Base-by-base conservation (phyloP, 2,888 invertebrate genomes). In the Agonopterix arenella region DNA sequence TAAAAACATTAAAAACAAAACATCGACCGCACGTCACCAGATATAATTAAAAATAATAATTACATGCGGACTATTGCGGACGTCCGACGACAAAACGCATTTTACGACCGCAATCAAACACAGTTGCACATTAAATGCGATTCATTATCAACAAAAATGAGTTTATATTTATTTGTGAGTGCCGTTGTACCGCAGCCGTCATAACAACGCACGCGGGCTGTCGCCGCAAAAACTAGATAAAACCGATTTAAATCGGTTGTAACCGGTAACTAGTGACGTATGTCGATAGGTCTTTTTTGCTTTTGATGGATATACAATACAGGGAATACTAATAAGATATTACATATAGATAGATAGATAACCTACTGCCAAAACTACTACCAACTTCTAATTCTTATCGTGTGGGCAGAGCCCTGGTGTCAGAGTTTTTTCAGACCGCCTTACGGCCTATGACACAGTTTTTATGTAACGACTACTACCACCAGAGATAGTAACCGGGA, bases 131-230 rank as follows among this genome's bases (percentile, higher is more conserved):
- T 81, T 81, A 80, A 78, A 77, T 72, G 68, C 77, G 74, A 83
- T 81, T 84, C 84, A 84, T 88, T 86, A 89, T 85, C 79, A 86
- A 74, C 85, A 88, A 88, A 88, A 88, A 89, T 85, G 80, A 79
- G 78, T 66, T 78, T 82, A 79, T 81, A 83, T 86, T 84, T 84
- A 81, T 84, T 76, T 76, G 74, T 62, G 58, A 61, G 58, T 50
- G 52, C 59, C 52, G 53, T 55, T n/a, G 64, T 59, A 64, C 70
- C 81, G 64, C 81, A 75, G 61, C 72, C 70, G 85, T 85, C 86
- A 84, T 70, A 73, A 74, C 81, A 78, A 73, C 47, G 8, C 18
- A 28, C 36, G 47, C n/a, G 10, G 36, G 55, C 58, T 64, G 56
- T 70, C 72, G 75, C 84, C 85, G 70, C 84, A 84, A 82, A 83